These are phyloP conservation scores for Callyntrura guangdongensis DNA, from an alignment of 2,888 invertebrate genomes.

Conservation along the genomic window DNA sequence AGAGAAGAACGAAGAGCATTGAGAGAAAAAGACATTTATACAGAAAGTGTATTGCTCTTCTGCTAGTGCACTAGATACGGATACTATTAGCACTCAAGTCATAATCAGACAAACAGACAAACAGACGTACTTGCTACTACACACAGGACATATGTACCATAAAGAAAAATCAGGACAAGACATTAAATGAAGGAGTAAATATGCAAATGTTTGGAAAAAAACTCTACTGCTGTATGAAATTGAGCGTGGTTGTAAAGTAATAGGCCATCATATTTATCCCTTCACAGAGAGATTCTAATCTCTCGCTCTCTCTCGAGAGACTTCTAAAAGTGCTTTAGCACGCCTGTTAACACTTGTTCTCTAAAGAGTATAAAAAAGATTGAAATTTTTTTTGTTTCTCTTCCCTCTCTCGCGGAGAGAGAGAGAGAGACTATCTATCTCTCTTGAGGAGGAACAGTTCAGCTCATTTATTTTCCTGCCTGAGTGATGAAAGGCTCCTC, in stretches of 20 bases:
- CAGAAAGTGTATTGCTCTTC: neutral
- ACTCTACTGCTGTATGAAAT: slow-evolving; percentile 4
- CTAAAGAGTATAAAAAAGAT: slow-evolving; percentile 51
- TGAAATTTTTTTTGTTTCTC: neutral
- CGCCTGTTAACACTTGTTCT: slow-evolving; percentile 63
- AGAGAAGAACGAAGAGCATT: slow-evolving; percentile 25
- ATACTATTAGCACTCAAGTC: slow-evolving; percentile 72
- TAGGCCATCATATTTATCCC: slow-evolving; percentile 44
- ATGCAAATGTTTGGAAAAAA: slow-evolving; percentile 39
- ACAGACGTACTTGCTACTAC: neutral
- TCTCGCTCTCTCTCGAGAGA: neutral
- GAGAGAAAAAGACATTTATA: neutral
- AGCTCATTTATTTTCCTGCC: neutral
- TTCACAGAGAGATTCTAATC: slow-evolving; percentile 39
- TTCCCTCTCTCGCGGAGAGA: slow-evolving; percentile 1
- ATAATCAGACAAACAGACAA: slow-evolving; percentile 62
- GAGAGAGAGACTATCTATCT: neutral
- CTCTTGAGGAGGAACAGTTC: neutral
- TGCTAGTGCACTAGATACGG: slow-evolving; percentile 35
- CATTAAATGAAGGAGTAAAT: slow-evolving; percentile 1
- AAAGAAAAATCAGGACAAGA: slow-evolving; percentile 49
- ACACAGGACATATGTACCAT: neutral
- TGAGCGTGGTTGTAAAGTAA: slow-evolving; percentile 25
- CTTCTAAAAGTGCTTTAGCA: slow-evolving; percentile 45
- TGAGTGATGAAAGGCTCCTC: slow-evolving; percentile 6